Conservation (phyloP, 2,888 invertebrate genomes). For the Leucophenga maculata region DNA sequence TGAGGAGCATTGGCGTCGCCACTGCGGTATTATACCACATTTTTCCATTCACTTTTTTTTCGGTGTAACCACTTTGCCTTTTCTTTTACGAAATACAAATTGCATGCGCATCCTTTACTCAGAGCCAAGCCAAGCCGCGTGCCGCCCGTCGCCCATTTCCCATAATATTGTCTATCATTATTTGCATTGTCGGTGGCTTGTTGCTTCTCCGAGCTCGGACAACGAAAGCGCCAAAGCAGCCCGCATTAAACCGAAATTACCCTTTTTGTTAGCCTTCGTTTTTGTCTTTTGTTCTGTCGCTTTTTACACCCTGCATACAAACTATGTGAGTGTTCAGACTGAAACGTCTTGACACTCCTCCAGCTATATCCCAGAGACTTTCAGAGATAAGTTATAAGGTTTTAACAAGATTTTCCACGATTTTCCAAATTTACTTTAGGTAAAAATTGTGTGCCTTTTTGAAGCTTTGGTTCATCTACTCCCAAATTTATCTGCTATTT, state of each 20-base stretch:
- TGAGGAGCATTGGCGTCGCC: no score
- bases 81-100: slow-evolving; percentile 13
- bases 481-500: no score
- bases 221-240: neutral
- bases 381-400: no score
- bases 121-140: neutral
- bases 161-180: neutral
- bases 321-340: neutral
- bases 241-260: slow-evolving; percentile 30
- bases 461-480: no score
- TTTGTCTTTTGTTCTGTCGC: neutral
- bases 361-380: no score
- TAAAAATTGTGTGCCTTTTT: no score
- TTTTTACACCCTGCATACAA: neutral
- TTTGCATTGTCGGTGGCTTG: slow-evolving; percentile 24
- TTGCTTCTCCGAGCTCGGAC: neutral
- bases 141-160: neutral
- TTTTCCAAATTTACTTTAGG: no score
- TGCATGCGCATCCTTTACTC: slow-evolving; percentile 17
- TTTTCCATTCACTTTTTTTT: no score
- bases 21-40: no score
- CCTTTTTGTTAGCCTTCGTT: neutral
- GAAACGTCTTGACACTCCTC: no score
- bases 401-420: no score
- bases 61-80: neutral